phyloP scores from a whole-genome alignment of 2,797 vertebrate genomes.

The Limnodromus scolopaceus region DNA sequence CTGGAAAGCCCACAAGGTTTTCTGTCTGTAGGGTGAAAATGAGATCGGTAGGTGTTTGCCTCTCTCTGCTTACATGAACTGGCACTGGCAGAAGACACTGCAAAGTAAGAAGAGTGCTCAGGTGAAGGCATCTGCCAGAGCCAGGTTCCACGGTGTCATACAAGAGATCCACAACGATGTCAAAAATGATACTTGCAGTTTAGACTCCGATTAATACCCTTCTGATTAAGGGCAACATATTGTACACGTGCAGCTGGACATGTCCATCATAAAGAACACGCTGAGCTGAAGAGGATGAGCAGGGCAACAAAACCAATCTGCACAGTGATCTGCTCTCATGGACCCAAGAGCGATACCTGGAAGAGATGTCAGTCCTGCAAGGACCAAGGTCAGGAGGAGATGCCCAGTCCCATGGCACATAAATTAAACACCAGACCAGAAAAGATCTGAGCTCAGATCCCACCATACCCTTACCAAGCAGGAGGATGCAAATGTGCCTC shows the following conservation, averaged over 20 bases:
- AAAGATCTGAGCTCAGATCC: accelerated
- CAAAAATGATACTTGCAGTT: not conserved
- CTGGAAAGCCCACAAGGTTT: accelerated
- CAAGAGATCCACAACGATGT: not conserved
- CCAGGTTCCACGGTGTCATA: accelerated
- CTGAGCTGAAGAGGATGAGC: not conserved
- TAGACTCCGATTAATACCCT: not conserved
- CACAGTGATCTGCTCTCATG: accelerated
- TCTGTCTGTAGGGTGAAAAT: not conserved
- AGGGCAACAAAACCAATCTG: not conserved
- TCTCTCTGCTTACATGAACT: not conserved
- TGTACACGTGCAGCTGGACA: too few species aligned
- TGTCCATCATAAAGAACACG: not conserved
- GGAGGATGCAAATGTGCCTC: not conserved
- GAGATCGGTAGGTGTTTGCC: too few species aligned
- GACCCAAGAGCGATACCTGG: accelerated
- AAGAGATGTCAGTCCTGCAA: not conserved
- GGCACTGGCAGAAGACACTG: not conserved
- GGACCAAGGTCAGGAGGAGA: not conserved
- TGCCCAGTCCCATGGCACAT: accelerated
- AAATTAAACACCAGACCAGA: accelerated
- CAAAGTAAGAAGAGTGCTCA: not conserved
- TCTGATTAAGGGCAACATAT: not conserved
- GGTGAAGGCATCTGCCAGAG: not conserved
- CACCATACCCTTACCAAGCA: accelerated